Evolutionary conservation across 2,888 invertebrate species (phyloP), one percentile per base, ranked within the genome.

Genomic region (Omphaloscelis lunosa): DNA sequence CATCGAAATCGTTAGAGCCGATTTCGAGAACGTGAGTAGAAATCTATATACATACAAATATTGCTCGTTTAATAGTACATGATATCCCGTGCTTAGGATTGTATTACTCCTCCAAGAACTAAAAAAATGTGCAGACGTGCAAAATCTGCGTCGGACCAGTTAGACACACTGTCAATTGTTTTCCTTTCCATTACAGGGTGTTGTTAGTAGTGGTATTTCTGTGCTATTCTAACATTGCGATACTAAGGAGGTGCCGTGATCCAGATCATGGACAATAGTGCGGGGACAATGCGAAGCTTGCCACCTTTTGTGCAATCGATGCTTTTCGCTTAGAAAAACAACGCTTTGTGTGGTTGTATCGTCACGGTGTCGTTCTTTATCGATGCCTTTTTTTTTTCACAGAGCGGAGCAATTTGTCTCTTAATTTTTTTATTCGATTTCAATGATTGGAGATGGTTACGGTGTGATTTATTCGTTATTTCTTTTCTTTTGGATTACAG

Each of bases 261-360:
- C 72, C 45, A 79, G 82, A 63, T 76, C 72, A 73, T 75, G 65
- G 75, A 87, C 83, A 87, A 88, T 85, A 85, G 87, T 83, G 84
- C 39, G 69, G 68, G 73, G 82, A 88, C 86, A 88, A 88, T 77
- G 70, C 71, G 66, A 29, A 69, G 71, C 63, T 76, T 67, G 75
- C 77, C 75, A 80, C 84, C 84, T 88, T 86, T 83, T 84, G 84
- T 79, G 69, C 72, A 23, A 74, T 82, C 84, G 67, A 81, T 86
- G 74, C 63, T 67, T 78, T 58, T 72, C 45, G 76, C 77, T 80
- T 74, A 53, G 39, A 78, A 81, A 72, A 86, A 77, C 75, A 80
- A 77, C 45, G 61, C 70, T 65, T 71, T 77, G 58, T 75, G 58
- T 71, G 56, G 45, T 41, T 41, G 69, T 80, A 48, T 62, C 48